Percentiles rank a stretch among this genome's conserved stretches.
These are phyloP conservation scores for Conus canariensis DNA, from an alignment of 2,888 invertebrate species.

Conservation along the genomic window DNA sequence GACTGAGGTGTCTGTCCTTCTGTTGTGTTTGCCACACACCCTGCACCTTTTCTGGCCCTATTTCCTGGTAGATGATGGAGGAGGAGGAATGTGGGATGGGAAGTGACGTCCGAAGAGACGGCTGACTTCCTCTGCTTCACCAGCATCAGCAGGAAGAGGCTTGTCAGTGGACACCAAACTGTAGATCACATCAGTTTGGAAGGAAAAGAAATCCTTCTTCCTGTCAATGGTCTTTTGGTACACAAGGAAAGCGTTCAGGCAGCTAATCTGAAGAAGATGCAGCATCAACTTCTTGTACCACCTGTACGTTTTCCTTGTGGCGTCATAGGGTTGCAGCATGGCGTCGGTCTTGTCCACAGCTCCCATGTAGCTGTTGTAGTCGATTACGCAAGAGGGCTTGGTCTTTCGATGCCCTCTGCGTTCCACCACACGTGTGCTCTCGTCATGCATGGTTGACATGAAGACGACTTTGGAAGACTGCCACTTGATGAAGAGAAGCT, in stretches of 20 bases:
- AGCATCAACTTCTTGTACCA: conserved; percentile 36
- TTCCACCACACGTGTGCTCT: not conserved
- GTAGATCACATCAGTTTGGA: not conserved
- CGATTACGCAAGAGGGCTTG: not conserved
- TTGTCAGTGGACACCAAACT: not conserved
- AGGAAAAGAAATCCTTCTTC: not conserved
- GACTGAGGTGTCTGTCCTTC: not conserved
- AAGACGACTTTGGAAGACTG: no score
- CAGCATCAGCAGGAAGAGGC: not conserved
- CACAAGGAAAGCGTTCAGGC: not conserved
- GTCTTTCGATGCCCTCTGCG: not conserved
- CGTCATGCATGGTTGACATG: no score
- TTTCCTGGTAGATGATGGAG: no score
- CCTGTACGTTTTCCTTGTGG: conserved; percentile 22
- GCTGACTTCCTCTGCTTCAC: not conserved
- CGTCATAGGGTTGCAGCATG: conserved; percentile 21
- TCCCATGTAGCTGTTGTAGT: not conserved
- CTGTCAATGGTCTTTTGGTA: not conserved
- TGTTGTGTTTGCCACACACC: not conserved
- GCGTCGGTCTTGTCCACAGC: not conserved
- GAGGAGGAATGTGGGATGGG: not conserved
- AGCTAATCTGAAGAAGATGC: not conserved
- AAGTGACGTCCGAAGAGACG: not conserved
- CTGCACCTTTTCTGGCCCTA: not conserved
- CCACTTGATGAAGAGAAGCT: not conserved